phyloP scores from a whole-genome alignment of 1,140 invertebrate genomes.

The Cyrtorhinus lividipennis region DNA sequence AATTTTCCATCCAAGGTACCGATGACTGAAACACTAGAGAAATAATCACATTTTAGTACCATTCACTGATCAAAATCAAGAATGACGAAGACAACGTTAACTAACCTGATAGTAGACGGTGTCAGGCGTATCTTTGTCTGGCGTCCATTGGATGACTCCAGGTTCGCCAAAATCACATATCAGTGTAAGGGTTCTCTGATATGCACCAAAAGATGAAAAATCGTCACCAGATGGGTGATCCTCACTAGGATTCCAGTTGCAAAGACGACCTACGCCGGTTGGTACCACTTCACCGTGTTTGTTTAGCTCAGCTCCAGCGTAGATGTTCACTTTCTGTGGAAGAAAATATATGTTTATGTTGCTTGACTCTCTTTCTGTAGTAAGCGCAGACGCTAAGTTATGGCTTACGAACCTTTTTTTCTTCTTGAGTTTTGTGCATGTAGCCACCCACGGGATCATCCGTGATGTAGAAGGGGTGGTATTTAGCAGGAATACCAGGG shows the following conservation, averaged over 20 bases:
- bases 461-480: slow-evolving; percentile 92
- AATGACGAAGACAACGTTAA: neutral
- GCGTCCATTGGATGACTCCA: slow-evolving; percentile 73
- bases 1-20: slow-evolving; percentile 89
- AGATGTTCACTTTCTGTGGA: slow-evolving; percentile 58
- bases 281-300: slow-evolving; percentile 48
- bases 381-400: slow-evolving; percentile 26
- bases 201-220: slow-evolving; percentile 73
- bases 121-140: slow-evolving; percentile 72
- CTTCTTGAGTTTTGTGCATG: slow-evolving; percentile 65
- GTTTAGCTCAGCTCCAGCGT: slow-evolving; percentile 55
- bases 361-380: neutral
- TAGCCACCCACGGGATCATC: slow-evolving; percentile 84
- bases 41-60: neutral
- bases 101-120: slow-evolving; percentile 80
- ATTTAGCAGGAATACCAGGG: slow-evolving; percentile 58
- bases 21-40: slow-evolving; percentile 72
- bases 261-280: slow-evolving; percentile 61
- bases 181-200: slow-evolving; percentile 65
- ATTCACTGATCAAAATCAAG: neutral
- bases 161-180: slow-evolving; percentile 71
- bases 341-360: neutral
- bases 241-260: slow-evolving; percentile 68
- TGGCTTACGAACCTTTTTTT: slow-evolving; percentile 54
- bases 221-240: slow-evolving; percentile 57